Base-by-base conservation (phyloP, 2,888 invertebrate species). In the Drosophila meridiana region DNA sequence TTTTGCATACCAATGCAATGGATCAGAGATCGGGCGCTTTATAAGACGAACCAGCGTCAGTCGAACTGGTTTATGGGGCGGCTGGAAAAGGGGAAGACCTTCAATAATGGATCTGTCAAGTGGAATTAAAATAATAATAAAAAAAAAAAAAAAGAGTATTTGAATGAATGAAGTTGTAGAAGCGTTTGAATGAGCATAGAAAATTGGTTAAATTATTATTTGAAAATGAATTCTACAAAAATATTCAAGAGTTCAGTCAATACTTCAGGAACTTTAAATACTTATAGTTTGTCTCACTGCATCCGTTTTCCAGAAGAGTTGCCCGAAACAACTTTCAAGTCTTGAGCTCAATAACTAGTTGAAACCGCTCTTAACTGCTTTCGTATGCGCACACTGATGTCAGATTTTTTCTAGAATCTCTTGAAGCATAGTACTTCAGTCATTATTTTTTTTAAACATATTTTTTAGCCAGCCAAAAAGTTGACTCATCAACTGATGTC, bases 1-100 rank as follows among this genome's bases (percentile, higher is more conserved):
- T 85, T 85, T 83, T 83, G 81, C 71, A 87, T 87, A 69, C 70
- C 66, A 85, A 85, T 85, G 64, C 69, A 40, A 52, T 42, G 66
- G n/a, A 57, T 67, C 48, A 30, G 48, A 66, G 14, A 57, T 56
- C 56, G n/a, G 57, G 20, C 26, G 43, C 34, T 20, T 47, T 38
- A 48, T 42, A 40, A n/a, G 26, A 48, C 38, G 14, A 40, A 47
- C 32, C 47, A 43, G 47, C 57, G 36, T n/a, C 53, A 61, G 47
- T 45, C 60, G 26, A 73, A 69, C 69, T 77, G 69, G 73, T 74
- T 74, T 70, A 38, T 14, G 50, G n/a, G 47, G 60, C 50, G 14
- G 3, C 9, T 9, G 28, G 5, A 2, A 40, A 8, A 30, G 45
- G 57, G 32, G 34, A 40, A 56, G 56, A 40, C 56, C 56, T 56